Evolutionary conservation across 2,113 vertebrate genomes (phyloP), one percentile per base, ranked within the genome.

Genomic region (Scomber japonicus): DNA sequence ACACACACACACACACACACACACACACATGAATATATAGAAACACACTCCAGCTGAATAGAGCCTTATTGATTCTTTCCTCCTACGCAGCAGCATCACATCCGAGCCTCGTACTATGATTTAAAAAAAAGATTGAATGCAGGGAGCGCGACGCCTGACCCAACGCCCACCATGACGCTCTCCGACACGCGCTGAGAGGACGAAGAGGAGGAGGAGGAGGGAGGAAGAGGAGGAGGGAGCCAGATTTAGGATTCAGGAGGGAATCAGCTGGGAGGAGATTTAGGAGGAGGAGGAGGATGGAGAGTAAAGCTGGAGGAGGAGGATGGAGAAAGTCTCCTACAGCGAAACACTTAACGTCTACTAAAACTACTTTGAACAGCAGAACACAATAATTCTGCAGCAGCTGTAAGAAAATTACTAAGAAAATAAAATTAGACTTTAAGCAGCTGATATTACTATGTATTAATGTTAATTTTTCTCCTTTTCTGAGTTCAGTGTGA

Each of bases 21-120:
- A 72, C 24, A 30, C 21, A 68, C n/a, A 30, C 50, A 65, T 15
- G 62, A 54, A 68, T 30, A 71, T 30, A 59, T n/a, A 55, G 31
- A 54, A 48, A 55, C 30, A 69, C 35, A 40, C 6, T 40, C 19
- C 46, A 5, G 63, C 73, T 63, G 74, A 78, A 62, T 72, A 59
- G 81, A 86, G 73, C 75, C n/a, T 62, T 72, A 77, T 79, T 79
- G 82, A 83, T 85, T 75, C 30, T 51, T 44, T 76, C 76, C 5
- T 78, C 84, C 86, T 53, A 82, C 81, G 56, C 70, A 67, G 75
- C 13, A 65, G 51, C 87, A 78, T 49, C 49, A 71, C 71, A 70
- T 67, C 56, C 4, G 40, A 83, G 73, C 0, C 65, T 71, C n/a
- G 11, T 13, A 63, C 75, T 65, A 69, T 80, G 3, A 86, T 71